Evolutionary conservation across 2,888 invertebrate species (phyloP).

Genomic region (Baronia brevicornis): DNA sequence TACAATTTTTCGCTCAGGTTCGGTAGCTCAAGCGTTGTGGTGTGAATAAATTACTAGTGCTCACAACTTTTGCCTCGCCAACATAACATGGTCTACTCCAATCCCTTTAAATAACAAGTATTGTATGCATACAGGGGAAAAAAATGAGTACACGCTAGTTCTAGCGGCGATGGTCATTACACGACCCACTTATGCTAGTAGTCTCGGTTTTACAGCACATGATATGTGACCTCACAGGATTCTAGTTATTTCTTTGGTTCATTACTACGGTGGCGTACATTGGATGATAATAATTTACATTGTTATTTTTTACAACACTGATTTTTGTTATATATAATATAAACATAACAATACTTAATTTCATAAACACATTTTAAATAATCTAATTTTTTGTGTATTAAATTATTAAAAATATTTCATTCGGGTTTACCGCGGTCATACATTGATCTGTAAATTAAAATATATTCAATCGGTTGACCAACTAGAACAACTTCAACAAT

Average conservation of each 20-base stretch:
- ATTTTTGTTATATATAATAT: too few relatives aligned
- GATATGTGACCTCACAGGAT: constrained; percentile 49
- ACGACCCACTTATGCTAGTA: constrained; percentile 58
- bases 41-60: constrained; percentile 66
- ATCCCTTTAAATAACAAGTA: constrained; percentile 30
- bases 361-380: too few relatives aligned
- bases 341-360: too few relatives aligned
- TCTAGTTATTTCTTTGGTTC: constrained; percentile 43
- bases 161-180: constrained; percentile 35
- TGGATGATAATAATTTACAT: too few relatives aligned
- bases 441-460: too few relatives aligned
- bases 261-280: constrained; percentile 40
- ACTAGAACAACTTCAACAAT: too few relatives aligned
- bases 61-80: constrained; percentile 46
- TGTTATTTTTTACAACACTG: too few relatives aligned
- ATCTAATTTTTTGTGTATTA: too few relatives aligned
- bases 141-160: constrained; percentile 39
- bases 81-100: constrained; percentile 29
- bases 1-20: constrained; percentile 17
- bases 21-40: constrained; percentile 47
- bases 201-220: constrained; percentile 59
- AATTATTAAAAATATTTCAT: too few relatives aligned
- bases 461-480: too few relatives aligned
- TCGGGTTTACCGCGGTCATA: too few relatives aligned
- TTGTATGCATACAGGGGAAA: constrained; percentile 27